A percentile compares a stretch with the other conserved stretches of the same genome.
Conservation (phyloP, 2,888 invertebrate species). For the Archaeoteleia sp. region DNA sequence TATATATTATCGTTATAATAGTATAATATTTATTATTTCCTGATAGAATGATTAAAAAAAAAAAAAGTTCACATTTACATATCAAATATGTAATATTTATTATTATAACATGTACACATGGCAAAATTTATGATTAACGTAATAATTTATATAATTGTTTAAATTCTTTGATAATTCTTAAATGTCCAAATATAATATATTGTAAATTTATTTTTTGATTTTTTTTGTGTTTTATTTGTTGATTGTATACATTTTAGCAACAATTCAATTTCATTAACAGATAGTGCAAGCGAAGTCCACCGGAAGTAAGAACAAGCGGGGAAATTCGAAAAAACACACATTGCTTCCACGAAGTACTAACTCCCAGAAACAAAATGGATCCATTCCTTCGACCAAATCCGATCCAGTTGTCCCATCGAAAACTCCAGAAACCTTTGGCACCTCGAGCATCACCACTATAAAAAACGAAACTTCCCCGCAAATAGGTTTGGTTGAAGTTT, state of each 20-base stretch:
- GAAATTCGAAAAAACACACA: slow-evolving; percentile 13
- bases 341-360: slow-evolving; percentile 5
- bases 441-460: no score
- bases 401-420: slow-evolving; percentile 26
- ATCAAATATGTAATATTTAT: no score
- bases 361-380: slow-evolving; percentile 9
- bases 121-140: no score
- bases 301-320: slow-evolving; percentile 12
- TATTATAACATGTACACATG: no score
- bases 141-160: no score
- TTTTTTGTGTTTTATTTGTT: slow-evolving; percentile 9
- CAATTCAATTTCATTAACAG: slow-evolving; percentile 21
- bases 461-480: no score
- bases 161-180: no score
- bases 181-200: no score
- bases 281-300: slow-evolving; percentile 11
- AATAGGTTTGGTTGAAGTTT: slow-evolving; percentile 7
- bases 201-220: slow-evolving; percentile 1
- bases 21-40: no score
- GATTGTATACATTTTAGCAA: slow-evolving; percentile 1
- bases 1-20: no score
- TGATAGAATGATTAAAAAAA: no score
- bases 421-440: slow-evolving; percentile 1
- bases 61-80: no score
- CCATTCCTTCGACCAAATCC: slow-evolving; percentile 22